A percentile compares a stretch with the other conserved stretches of the same genome.
Conservation (phyloP, 2,113 vertebrate species). For the Setophaga petechia region DNA sequence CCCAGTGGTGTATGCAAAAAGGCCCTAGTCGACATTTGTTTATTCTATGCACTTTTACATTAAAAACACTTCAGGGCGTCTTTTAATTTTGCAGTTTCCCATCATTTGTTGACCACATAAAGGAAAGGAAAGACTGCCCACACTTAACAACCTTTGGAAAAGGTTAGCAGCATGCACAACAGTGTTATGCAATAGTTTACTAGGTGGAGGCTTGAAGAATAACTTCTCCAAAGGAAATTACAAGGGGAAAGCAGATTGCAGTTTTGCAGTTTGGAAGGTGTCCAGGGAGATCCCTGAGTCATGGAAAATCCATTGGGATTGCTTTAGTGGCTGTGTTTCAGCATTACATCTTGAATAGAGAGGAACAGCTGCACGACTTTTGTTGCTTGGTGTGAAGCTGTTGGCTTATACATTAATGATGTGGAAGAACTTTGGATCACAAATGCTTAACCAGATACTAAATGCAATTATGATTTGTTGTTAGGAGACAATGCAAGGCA, state of each 20-base stretch:
- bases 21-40: neutral
- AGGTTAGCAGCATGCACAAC: neutral
- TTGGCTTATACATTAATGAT: neutral
- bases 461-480: neutral
- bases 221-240: conserved; percentile 30
- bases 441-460: neutral
- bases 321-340: conserved; percentile 33
- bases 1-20: neutral
- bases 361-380: conserved; percentile 33
- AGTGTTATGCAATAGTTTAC: conserved; percentile 15
- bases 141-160: neutral
- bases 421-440: neutral
- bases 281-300: conserved; percentile 55
- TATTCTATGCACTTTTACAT: neutral
- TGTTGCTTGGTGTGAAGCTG: neutral
- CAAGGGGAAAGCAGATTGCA: conserved; percentile 14
- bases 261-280: conserved; percentile 6
- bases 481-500: neutral
- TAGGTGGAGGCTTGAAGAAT: conserved; percentile 17
- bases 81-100: neutral
- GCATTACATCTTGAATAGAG: neutral
- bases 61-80: neutral
- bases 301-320: conserved; percentile 42
- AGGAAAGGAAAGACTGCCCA: neutral
- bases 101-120: neutral